A percentile compares a stretch with the other conserved stretches of the same genome.
Conservation (phyloP, 2,888 invertebrate genomes). For the Parnassius mnemosyne region DNA sequence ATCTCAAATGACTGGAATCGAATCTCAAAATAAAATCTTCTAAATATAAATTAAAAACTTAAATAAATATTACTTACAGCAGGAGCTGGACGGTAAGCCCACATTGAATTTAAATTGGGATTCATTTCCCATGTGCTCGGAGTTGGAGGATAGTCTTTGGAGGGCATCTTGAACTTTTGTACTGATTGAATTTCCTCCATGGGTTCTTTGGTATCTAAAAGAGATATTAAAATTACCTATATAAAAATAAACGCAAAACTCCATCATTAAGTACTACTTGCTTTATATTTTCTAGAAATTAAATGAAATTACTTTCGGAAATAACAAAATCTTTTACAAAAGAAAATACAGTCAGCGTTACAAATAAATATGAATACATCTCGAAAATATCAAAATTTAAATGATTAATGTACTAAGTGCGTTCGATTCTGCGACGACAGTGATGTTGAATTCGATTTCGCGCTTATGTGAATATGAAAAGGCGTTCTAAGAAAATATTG, state of each 20-base stretch:
- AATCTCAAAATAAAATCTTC: neutral
- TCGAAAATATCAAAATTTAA: neutral
- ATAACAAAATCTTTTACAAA: slow-evolving; percentile 29
- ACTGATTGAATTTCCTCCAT: slow-evolving; percentile 30
- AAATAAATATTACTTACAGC: slow-evolving; percentile 33
- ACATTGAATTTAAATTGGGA: slow-evolving; percentile 38
- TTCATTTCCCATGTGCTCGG: slow-evolving; percentile 33
- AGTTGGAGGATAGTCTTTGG: slow-evolving; percentile 29
- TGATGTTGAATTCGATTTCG: slow-evolving; percentile 4
- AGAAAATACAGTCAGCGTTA: slow-evolving; percentile 31
- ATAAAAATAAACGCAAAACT: neutral
- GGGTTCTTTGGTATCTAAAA: slow-evolving; percentile 40
- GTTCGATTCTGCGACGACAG: slow-evolving; percentile 1
- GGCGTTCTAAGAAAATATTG: slow-evolving; percentile 22
- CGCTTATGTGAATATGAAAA: slow-evolving; percentile 8
- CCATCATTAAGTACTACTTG: no score
- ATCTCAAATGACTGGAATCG: no score
- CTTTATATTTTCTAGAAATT: no score
- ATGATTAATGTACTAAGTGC: neutral
- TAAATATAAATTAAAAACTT: neutral
- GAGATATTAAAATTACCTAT: slow-evolving; percentile 9
- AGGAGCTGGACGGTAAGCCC: slow-evolving; percentile 39
- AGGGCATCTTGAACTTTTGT: slow-evolving; percentile 31
- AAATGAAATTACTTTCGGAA: slow-evolving; percentile 20
- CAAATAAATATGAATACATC: slow-evolving; percentile 29